These are phyloP conservation scores for Meteorus cinctellus DNA, from an alignment of 2,888 invertebrate species.

Conservation along the genomic window DNA sequence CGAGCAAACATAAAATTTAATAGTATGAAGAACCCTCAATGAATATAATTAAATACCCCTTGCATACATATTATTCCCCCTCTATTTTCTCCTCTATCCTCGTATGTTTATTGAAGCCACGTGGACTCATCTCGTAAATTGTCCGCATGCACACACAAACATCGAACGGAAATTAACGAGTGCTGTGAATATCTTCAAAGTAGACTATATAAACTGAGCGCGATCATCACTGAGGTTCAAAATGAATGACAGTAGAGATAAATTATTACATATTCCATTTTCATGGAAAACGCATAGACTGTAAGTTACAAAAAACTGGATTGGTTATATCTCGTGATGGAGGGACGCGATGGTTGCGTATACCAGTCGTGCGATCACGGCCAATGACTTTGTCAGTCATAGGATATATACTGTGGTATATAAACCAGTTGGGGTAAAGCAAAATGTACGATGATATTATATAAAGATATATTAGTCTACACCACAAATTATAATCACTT, in stretches of 20 bases:
- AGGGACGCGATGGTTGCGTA: slow-evolving; percentile 12
- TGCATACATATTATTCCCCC: not conserved
- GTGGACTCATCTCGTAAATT: slow-evolving; percentile 2
- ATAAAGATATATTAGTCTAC: not conserved
- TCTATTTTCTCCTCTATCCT: slow-evolving; percentile 24
- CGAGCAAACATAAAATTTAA: not conserved
- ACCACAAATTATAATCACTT: slow-evolving; percentile 9
- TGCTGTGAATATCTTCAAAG: not conserved
- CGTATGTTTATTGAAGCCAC: slow-evolving; percentile 42
- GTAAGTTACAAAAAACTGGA: slow-evolving; percentile 42
- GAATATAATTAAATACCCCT: not conserved
- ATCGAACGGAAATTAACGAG: slow-evolving; percentile 30
- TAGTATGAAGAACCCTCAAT: not conserved
- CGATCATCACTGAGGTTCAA: slow-evolving; percentile 14
- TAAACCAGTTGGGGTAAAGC: slow-evolving; percentile 27
- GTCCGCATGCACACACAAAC: slow-evolving; percentile 38
- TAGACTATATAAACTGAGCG: not conserved
- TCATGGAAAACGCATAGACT: slow-evolving; percentile 47
- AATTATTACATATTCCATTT: slow-evolving; percentile 43
- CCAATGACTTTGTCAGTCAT: slow-evolving; percentile 56
- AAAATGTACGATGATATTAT: slow-evolving; percentile 14
- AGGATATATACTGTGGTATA: slow-evolving; percentile 35
- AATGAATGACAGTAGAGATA: not conserved
- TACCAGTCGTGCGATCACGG: slow-evolving; percentile 40
- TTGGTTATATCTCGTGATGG: slow-evolving; percentile 19